Evolutionary conservation across 2,888 invertebrate species (phyloP).

Genomic region (Chaetoderma sp.): DNA sequence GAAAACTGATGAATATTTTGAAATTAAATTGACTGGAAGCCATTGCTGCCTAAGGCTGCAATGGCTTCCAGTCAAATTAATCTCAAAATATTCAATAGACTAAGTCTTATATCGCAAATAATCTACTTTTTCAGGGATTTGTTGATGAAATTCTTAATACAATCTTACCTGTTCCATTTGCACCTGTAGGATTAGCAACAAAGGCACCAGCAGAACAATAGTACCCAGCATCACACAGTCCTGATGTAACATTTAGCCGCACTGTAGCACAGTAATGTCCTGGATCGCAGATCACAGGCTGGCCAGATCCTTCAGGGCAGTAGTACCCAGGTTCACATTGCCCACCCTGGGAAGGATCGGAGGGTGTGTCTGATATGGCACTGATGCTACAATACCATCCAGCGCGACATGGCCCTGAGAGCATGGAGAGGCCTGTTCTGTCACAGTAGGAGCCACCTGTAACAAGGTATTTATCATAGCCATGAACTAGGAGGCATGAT

Average conservation of each 20-base stretch:
- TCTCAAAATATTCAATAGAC: too few relatives aligned
- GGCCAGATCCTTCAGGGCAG: constrained; percentile 57
- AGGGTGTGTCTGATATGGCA: constrained; percentile 80
- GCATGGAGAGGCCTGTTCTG: constrained; percentile 44
- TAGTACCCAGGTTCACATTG: constrained; percentile 53
- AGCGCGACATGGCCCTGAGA: constrained; percentile 54
- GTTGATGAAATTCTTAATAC: too few relatives aligned
- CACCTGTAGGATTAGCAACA: constrained; percentile 57
- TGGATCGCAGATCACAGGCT: constrained; percentile 52
- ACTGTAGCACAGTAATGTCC: constrained; percentile 58
- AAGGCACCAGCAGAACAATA: constrained; percentile 55
- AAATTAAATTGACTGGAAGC: too few relatives aligned
- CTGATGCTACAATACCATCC: constrained; percentile 88
- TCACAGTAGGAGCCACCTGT: constrained; percentile 61
- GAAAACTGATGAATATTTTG: too few relatives aligned
- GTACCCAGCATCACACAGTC: constrained; percentile 56
- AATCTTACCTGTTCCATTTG: constrained; percentile 56
- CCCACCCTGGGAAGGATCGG: constrained; percentile 46
- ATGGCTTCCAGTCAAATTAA: too few relatives aligned
- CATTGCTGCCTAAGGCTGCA: too few relatives aligned
- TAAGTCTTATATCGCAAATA: too few relatives aligned
- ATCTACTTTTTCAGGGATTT: too few relatives aligned
- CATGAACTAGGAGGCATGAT: too few relatives aligned
- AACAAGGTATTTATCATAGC: too few relatives aligned
- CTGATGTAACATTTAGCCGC: constrained; percentile 53